Conservation (phyloP, 2,113 vertebrate genomes). For the Octodon degus region DNA sequence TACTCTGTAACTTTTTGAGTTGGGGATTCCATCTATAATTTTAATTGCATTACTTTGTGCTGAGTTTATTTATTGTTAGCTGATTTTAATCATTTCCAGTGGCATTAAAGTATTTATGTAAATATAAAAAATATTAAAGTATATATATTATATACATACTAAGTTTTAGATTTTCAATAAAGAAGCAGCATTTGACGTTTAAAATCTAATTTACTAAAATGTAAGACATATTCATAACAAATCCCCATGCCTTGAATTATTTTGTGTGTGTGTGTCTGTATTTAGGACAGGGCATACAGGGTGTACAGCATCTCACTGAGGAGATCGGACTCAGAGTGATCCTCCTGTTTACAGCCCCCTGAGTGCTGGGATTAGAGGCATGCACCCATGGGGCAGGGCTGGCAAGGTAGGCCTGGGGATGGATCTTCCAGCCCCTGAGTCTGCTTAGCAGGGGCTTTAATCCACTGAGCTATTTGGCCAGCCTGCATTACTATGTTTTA, state of each 20-base stretch:
- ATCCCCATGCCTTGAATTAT: too few species aligned
- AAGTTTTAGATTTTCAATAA: slow-evolving; percentile 24
- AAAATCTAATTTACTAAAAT: not conserved
- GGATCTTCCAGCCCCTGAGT: too few species aligned
- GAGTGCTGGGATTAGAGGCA: too few species aligned
- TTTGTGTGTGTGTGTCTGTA: too few species aligned
- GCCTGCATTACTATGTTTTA: not conserved
- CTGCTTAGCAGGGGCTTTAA: too few species aligned
- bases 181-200: not conserved
- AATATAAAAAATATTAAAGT: not conserved
- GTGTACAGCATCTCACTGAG: too few species aligned
- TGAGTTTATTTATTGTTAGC: not conserved
- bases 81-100: not conserved
- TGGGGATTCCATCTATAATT: not conserved
- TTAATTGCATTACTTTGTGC: not conserved
- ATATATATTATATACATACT: not conserved
- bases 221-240: not conserved
- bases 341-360: too few species aligned
- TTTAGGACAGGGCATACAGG: too few species aligned
- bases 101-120: not conserved
- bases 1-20: not conserved
- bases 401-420: too few species aligned
- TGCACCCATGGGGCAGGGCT: too few species aligned
- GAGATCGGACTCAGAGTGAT: too few species aligned
- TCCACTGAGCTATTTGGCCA: too few species aligned